Evolutionary conservation across 2,888 invertebrate genomes (phyloP).

Genomic region (Busseola fusca): DNA sequence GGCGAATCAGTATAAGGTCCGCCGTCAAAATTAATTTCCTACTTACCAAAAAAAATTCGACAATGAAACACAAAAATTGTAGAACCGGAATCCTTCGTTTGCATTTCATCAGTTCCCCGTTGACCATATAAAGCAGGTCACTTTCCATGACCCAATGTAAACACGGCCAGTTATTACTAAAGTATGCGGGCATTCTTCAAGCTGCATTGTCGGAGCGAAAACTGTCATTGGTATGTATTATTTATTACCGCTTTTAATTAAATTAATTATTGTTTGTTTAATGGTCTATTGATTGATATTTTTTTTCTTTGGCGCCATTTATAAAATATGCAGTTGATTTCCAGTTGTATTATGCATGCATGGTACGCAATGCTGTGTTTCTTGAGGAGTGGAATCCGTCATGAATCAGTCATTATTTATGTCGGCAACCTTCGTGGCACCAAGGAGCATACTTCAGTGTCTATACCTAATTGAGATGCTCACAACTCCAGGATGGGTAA

Average conservation of each 20-base stretch:
- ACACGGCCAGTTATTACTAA: conserved; percentile 37
- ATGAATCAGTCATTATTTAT: conserved; percentile 46
- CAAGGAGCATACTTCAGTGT: conserved; percentile 6
- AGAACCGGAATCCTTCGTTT: conserved; percentile 36
- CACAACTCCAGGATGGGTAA: background rate
- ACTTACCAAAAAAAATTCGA: conserved; percentile 15
- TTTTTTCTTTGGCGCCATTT: conserved; percentile 22
- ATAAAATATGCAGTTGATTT: conserved; percentile 17
- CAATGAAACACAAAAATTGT: conserved; percentile 3
- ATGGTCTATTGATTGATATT: conserved; percentile 11
- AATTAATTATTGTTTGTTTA: conserved; percentile 42
- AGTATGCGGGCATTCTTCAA: conserved; percentile 47
- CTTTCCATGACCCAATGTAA: conserved; percentile 44
- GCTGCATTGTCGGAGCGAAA: conserved; percentile 43
- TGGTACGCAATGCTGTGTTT: conserved; percentile 16
- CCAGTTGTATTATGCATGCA: conserved; percentile 30
- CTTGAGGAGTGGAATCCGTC: conserved; percentile 16
- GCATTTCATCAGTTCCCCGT: conserved; percentile 17
- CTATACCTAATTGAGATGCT: background rate
- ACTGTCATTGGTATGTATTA: conserved; percentile 38
- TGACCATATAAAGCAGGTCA: conserved; percentile 40
- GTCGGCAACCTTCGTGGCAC: conserved; percentile 33
- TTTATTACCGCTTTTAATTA: conserved; percentile 41
- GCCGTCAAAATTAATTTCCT: conserved; percentile 2
- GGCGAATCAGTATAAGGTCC: background rate